phyloP scores from a whole-genome alignment of 2,888 invertebrate species.

The Dendrolimus houi region DNA sequence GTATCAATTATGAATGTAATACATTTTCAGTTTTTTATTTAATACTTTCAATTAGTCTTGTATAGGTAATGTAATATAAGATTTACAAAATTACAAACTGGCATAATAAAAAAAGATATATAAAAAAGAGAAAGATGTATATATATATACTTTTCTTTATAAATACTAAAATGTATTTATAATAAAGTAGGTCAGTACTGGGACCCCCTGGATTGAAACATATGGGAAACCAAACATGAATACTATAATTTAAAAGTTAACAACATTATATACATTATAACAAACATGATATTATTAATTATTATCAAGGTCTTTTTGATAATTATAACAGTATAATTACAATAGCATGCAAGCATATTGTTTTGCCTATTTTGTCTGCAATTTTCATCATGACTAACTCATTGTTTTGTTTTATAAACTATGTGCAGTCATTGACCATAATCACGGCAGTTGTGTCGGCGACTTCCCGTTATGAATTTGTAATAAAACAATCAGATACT shows the following conservation, averaged over 20 bases:
- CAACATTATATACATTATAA: not conserved
- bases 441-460: constrained; percentile 28
- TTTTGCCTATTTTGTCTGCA: not conserved
- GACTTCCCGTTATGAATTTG: constrained; percentile 67
- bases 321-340: constrained; percentile 21
- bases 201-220: not conserved
- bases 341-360: constrained; percentile 1
- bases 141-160: not conserved
- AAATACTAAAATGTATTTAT: not conserved
- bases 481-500: constrained; percentile 33
- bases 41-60: no score
- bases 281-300: constrained; percentile 4
- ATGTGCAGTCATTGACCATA: constrained; percentile 57
- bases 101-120: no score
- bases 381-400: no score
- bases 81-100: no score
- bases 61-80: no score
- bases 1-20: no score
- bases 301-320: constrained; percentile 17
- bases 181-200: not conserved
- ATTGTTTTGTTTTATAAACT: constrained; percentile 6
- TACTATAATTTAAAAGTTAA: not conserved
- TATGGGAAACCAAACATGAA: not conserved
- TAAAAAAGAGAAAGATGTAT: no score
- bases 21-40: no score